Conservation (phyloP, 2,888 invertebrate genomes). For the Leptarthrus brevirostris region DNA sequence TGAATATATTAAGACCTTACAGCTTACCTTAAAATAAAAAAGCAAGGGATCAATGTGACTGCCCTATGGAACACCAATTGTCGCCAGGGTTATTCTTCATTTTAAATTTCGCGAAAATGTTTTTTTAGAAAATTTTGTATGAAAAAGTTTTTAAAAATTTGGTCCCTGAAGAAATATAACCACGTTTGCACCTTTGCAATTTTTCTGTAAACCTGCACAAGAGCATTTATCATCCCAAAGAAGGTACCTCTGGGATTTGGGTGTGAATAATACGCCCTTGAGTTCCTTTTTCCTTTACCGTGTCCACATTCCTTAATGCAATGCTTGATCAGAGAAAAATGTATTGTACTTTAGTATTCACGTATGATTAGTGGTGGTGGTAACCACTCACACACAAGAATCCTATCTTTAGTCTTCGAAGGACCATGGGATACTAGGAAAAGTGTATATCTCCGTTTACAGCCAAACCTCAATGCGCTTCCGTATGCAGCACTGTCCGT, state of each 20-base stretch:
- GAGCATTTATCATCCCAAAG: slow-evolving; percentile 33
- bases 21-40: too few species aligned
- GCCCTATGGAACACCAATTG: too few species aligned
- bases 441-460: not conserved
- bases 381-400: not conserved
- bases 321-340: slow-evolving; percentile 10
- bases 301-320: slow-evolving; percentile 4
- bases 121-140: too few species aligned
- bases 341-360: not conserved
- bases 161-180: too few species aligned
- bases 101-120: too few species aligned
- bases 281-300: not conserved
- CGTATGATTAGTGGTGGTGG: slow-evolving; percentile 3
- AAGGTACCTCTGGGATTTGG: slow-evolving; percentile 28
- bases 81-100: too few species aligned
- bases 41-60: too few species aligned
- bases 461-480: slow-evolving; percentile 6
- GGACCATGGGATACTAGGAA: not conserved
- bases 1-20: too few species aligned
- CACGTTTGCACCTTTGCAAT: too few species aligned
- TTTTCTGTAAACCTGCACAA: too few species aligned
- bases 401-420: slow-evolving; percentile 10
- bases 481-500: slow-evolving; percentile 14
- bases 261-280: slow-evolving; percentile 28
- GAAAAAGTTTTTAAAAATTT: too few species aligned